A percentile compares a stretch with the other conserved stretches of the same genome.
Evolutionary conservation across 2,888 invertebrate species (phyloP).

Genomic region (Halictus quadricinctus): DNA sequence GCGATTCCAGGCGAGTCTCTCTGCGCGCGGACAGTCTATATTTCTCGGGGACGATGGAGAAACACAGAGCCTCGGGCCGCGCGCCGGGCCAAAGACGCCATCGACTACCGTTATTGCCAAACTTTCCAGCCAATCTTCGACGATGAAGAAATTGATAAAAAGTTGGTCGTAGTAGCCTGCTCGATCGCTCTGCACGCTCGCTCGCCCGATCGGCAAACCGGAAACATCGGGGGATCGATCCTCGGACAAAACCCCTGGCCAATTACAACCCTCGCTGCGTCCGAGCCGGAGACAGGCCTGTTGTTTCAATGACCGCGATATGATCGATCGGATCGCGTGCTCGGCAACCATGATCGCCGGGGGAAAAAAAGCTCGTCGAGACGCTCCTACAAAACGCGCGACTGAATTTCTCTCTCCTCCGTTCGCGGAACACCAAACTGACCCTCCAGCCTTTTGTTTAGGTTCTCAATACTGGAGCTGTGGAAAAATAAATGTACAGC

Average conservation of each 20-base stretch:
- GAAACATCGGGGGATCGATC: not conserved
- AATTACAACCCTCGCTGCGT: slow-evolving; percentile 2
- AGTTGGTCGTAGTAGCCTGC: not conserved
- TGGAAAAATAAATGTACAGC: too few relatives aligned
- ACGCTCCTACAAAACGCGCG: not conserved
- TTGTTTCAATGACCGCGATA: slow-evolving; percentile 4
- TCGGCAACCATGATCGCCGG: not conserved
- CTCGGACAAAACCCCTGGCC: not conserved
- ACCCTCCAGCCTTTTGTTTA: not conserved
- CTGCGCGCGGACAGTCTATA: not conserved
- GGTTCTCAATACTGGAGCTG: not conserved
- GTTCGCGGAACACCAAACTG: not conserved
- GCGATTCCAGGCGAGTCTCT: not conserved
- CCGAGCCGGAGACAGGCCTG: not conserved
- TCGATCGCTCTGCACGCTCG: not conserved
- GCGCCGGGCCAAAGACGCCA: not conserved
- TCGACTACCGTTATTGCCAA: slow-evolving; percentile 3
- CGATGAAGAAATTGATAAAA: slow-evolving; percentile 16
- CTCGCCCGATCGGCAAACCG: not conserved
- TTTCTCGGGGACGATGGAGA: not conserved
- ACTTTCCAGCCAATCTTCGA: slow-evolving; percentile 11
- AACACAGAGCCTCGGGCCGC: not conserved
- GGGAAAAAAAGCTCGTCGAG: not conserved
- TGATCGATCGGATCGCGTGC: slow-evolving; percentile 18
- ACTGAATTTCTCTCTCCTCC: not conserved